Base-by-base conservation (phyloP, 2,113 vertebrate genomes). In the Zingel zingel region DNA sequence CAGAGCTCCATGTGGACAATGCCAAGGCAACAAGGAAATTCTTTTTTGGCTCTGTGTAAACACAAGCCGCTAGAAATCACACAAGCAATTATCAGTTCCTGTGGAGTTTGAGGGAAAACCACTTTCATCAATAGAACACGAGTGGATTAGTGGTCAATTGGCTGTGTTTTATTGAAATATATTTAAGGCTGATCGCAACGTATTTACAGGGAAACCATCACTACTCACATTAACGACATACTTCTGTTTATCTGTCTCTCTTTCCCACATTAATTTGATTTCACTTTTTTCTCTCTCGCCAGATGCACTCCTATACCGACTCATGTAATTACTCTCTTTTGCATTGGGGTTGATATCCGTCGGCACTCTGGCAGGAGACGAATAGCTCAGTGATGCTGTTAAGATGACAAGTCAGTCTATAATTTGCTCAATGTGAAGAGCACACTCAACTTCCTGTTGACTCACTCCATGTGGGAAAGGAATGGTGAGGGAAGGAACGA, bases 391-490 rank as follows among this genome's bases (percentile, higher is more conserved):
- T 67, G 56, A 82, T 33, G 77, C 61, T 84, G 66, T 85, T 80
- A 88, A 85, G 79, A 87, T 88, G 91, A 91, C 80, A 85, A 69
- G 59, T 72, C 83, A 13, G 16, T 82, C 78, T 69, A 81, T 70
- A 85, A 79, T 91, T 90, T 85, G 56, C 53, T 84, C 72, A 71
- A 84, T 90, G 69, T 77, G 88, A 79, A 86, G 85, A 68, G 86
- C 57, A 53, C 69, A 79, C 85, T 84, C 72, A 50, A 86, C 91
- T 93, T 95, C 91, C 93, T 94, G 93, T 94, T 95, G 95, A 95
- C 89, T 95, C 91, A 94, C 77, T 74, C 30, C 25, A 18, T 85
- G 81, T 50, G 62, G 88, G 87, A 92, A 58, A 64, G 45, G 79
- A 59, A 63, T 25, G 39, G 18, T 21, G 53, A 45, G 27, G 33